phyloP scores from a whole-genome alignment of 1,140 invertebrate species.

The Mactra quadrangularis region DNA sequence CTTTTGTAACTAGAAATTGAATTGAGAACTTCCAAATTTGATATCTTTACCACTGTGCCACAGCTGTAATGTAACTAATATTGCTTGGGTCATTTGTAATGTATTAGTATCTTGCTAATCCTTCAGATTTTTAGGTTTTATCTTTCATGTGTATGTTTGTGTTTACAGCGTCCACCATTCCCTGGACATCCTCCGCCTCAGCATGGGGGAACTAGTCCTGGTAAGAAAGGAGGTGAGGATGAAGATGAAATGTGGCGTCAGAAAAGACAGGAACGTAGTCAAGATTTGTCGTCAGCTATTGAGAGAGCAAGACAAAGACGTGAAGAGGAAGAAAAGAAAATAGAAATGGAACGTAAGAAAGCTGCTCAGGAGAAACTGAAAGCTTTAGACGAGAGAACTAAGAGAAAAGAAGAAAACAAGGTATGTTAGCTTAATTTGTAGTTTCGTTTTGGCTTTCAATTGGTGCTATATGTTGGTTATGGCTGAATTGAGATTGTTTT shows the following conservation, averaged over 20 bases:
- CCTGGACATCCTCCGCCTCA: conserved; percentile 64
- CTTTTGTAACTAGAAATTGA: no score
- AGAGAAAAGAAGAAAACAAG: conserved; percentile 77
- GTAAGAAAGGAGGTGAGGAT: conserved; percentile 81
- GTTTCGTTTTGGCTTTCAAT: no score
- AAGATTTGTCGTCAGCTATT: conserved; percentile 89
- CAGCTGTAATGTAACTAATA: no score
- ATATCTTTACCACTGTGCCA: no score
- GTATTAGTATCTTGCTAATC: no score
- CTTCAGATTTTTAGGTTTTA: no score
- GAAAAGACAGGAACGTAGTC: conserved; percentile 87
- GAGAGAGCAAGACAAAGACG: conserved; percentile 90
- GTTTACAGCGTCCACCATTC: conserved; percentile 68
- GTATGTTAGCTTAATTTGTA: no score
- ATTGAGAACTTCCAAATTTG: no score
- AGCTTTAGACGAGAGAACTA: conserved; percentile 86
- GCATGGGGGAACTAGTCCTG: conserved; percentile 39
- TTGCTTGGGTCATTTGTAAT: no score
- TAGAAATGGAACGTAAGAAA: conserved; percentile 85
- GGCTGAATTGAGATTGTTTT: no score
- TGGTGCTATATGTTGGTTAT: no score
- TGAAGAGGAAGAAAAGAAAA: conserved; percentile 92
- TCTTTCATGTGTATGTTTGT: no score
- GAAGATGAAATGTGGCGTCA: conserved; percentile 91
- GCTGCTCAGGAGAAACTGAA: conserved; percentile 87